Evolutionary conservation across 2,113 vertebrate species (phyloP), one percentile per base, ranked within the genome.

Genomic region (Neolamprologus kungweensis): DNA sequence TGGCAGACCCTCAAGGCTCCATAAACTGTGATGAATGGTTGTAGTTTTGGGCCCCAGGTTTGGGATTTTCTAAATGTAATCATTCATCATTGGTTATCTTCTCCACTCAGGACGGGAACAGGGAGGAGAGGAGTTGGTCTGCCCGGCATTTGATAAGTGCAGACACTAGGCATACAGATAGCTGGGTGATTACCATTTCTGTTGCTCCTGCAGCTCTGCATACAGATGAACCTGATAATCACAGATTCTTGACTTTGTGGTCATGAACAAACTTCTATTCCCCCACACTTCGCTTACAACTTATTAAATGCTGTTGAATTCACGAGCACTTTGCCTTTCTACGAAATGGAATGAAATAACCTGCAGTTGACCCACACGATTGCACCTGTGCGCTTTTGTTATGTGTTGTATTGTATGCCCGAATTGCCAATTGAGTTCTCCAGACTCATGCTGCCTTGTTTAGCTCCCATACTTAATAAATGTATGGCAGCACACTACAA

Each of bases 11-110:
- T 93, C 83, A 88, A 93, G 92, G 91, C 89, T 88, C 88, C 93
- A 92, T 93, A 94, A 93, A 93, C 90, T 85, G 84, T 95, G 94
- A 95, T 95, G 87, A 95, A 96, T 94, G 87, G 60, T 54, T 78
- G 55, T 83, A 85, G 88, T 94, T 93, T 93, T 91, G 93, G 91
- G 90, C 33, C 85, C 73, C 87, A 80, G 86, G 84, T 91, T 92
- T 89, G 80, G 87, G 83, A 92, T 92, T 96, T 92, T 92, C 88
- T 88, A 88, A 94, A 93, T 90, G 86, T 93, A 95, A 93, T 96
- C 92, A 92, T 95, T 94, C 92, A 94, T 95, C 95, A 94, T 93
- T 65, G 90, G 94, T 95, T 95, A 96, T 96, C 95, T 94, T 87
- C 89, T 87, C 82, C 19, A 78, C 92, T 95, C 93, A 95, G 94